Percentiles rank a stretch among this genome's conserved stretches.
phyloP scores from a whole-genome alignment of 2,888 invertebrate genomes.

The Copidosoma aretas region DNA sequence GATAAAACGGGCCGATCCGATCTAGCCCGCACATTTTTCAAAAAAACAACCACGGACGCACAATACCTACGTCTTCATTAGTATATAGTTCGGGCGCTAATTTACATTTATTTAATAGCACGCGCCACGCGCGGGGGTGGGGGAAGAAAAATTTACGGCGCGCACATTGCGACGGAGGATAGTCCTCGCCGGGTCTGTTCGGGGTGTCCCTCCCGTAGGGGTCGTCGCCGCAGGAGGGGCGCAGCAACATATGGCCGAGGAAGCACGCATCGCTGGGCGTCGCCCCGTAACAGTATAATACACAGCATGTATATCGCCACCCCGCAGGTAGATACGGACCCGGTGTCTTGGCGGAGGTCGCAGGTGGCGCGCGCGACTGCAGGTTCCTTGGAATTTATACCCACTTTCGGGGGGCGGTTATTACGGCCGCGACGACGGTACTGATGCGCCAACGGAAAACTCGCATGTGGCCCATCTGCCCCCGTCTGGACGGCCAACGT shows the following conservation, averaged over 20 bases:
- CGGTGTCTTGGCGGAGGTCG: conserved; percentile 52
- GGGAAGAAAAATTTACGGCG: not conserved
- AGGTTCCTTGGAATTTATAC: conserved; percentile 33
- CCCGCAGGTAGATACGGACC: conserved; percentile 53
- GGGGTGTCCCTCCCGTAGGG: conserved; percentile 7
- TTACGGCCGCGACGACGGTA: conserved; percentile 8
- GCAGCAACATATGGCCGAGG: conserved; percentile 44
- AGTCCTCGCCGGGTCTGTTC: not conserved
- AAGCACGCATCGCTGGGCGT: conserved; percentile 57
- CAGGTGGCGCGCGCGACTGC: conserved; percentile 48
- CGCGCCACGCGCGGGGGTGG: not conserved
- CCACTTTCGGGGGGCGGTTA: conserved; percentile 10
- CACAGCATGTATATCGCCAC: conserved; percentile 41
- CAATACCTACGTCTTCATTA: too few relatives aligned
- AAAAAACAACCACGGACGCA: too few relatives aligned
- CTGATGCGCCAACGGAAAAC: conserved; percentile 6
- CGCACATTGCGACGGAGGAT: not conserved
- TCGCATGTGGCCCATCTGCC: conserved; percentile 22
- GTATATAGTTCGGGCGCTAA: not conserved
- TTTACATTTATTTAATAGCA: not conserved
- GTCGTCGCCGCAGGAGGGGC: conserved; percentile 1
- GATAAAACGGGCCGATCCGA: too few relatives aligned
- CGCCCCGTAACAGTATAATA: too few relatives aligned
- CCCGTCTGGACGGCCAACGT: too few relatives aligned
- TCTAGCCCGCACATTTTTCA: too few relatives aligned